phyloP scores from a whole-genome alignment of 2,797 vertebrate genomes.

The Percopsis omiscomaycus region DNA sequence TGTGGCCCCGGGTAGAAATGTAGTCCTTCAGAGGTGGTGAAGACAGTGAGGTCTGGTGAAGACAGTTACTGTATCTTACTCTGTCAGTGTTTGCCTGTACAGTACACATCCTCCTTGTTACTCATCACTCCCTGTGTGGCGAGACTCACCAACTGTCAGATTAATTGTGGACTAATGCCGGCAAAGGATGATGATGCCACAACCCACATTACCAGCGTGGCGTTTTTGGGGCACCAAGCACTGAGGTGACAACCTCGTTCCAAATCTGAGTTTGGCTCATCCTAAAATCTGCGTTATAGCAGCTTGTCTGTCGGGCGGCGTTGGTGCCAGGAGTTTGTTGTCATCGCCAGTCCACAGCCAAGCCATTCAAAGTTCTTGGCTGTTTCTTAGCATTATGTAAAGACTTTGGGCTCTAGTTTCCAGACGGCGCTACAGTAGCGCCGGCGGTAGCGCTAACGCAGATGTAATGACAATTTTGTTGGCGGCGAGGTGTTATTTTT shows the following conservation, averaged over 20 bases:
- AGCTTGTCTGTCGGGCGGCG: conserved; percentile 38
- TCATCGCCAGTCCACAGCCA: conserved; percentile 40
- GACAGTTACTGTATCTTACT: conserved; percentile 30
- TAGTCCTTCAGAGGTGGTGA: conserved; percentile 18
- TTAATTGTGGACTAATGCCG: conserved; percentile 30
- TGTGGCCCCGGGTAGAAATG: conserved; percentile 26
- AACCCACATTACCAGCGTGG: conserved; percentile 13
- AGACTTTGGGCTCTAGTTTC: neutral
- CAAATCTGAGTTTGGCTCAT: conserved; percentile 54
- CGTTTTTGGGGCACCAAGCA: conserved; percentile 25
- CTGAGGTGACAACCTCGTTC: conserved; percentile 30
- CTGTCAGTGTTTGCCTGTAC: conserved; percentile 31
- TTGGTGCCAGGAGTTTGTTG: conserved; percentile 46
- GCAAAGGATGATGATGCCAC: conserved; percentile 14
- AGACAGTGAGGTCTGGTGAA: conserved; percentile 14
- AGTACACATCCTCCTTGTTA: conserved; percentile 14
- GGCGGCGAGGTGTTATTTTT: too few species aligned
- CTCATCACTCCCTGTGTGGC: neutral
- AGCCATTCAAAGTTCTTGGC: conserved; percentile 34
- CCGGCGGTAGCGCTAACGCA: too few species aligned
- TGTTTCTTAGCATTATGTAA: conserved; percentile 31
- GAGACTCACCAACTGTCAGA: conserved; percentile 7
- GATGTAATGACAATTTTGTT: too few species aligned
- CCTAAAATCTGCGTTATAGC: conserved; percentile 50
- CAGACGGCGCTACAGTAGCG: too few species aligned